Evolutionary conservation across 2,797 vertebrate species (phyloP).

Genomic region (Pseudopleuronectes americanus): DNA sequence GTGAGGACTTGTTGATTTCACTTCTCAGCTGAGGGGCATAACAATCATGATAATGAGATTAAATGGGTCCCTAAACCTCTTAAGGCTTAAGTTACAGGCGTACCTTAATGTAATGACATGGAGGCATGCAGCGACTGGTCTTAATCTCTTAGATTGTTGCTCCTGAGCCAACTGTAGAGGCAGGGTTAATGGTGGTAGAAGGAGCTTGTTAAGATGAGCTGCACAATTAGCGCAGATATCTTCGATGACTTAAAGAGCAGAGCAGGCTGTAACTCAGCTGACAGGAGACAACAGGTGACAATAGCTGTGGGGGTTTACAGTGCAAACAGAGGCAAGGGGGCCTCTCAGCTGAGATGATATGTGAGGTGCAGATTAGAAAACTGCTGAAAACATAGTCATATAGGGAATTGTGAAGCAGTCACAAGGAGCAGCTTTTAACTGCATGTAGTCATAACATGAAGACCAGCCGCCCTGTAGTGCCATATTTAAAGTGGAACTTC

Average conservation of each 20-base stretch:
- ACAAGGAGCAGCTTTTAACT: not conserved
- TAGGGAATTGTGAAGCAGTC: not conserved
- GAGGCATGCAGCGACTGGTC: conserved; percentile 55
- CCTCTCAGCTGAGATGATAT: not conserved
- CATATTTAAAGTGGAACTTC: conserved; percentile 19
- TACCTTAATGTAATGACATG: conserved; percentile 49
- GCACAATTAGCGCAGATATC: conserved; percentile 43
- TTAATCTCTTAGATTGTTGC: conserved; percentile 34
- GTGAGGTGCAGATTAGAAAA: not conserved
- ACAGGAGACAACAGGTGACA: conserved; percentile 48
- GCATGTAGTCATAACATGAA: not conserved
- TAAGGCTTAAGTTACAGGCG: conserved; percentile 44
- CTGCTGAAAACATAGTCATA: not conserved
- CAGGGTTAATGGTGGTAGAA: conserved; percentile 27
- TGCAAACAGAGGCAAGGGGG: conserved; percentile 14
- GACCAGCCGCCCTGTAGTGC: not conserved
- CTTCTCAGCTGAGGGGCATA: conserved; percentile 27
- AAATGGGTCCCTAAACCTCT: conserved; percentile 56
- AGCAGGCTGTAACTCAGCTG: conserved; percentile 8
- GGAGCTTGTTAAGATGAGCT: conserved; percentile 65
- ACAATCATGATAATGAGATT: conserved; percentile 47
- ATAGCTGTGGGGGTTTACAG: conserved; percentile 20
- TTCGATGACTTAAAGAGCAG: conserved; percentile 39
- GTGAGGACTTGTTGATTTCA: conserved; percentile 13
- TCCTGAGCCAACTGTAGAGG: conserved; percentile 15